Evolutionary conservation across 1,140 invertebrate species (phyloP), one percentile per base, ranked within the genome.

Genomic region (Drosophila arawakana): DNA sequence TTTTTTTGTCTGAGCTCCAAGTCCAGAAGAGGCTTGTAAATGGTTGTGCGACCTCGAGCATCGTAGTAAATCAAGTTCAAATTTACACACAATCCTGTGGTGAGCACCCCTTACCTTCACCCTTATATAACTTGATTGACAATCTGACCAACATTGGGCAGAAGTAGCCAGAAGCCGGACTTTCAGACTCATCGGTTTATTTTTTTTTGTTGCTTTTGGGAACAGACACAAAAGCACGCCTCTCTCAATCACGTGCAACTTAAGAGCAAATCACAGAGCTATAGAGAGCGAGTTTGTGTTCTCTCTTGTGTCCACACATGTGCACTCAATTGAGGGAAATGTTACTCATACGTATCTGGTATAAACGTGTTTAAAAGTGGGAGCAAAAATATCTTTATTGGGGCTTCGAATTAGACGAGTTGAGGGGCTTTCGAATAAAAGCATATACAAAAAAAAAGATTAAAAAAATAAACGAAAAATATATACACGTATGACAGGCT

Each of bases 81-180:
- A 60, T 60, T 30, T 60, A 21, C 41, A 58, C 55, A 58, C 55
- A 58, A 58, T 58, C 11, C 41, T 60, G 58, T 34, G 57, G 43
- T 2, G 3, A 60, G n/a, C 9, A 21, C 3, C 13, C 10, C n/a
- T 57, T 41, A 15, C 13, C 37, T 18, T 9, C 2, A 55, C 52
- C 25, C 25, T 30, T 35, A n/a, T 8, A 15, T 5, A 55, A 15
- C 11, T 13, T n/a, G 10, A 18, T 57, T 15, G 13, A 43, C 10
- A 25, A 10, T 41, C 46, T 49, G 46, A 49, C 46, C 46, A 49
- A 21, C 9, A 49, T 3, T 25, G 21, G 15, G 46, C 46, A 21
- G 46, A 39, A 34, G 11, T 13, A 1, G 25, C 25, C 25, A 30
- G 7, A 34, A 25, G 39, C 11, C 10, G 11, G 21, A 43, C 41